phyloP scores from a whole-genome alignment of 2,113 vertebrate species.

The Eublepharis macularius region DNA sequence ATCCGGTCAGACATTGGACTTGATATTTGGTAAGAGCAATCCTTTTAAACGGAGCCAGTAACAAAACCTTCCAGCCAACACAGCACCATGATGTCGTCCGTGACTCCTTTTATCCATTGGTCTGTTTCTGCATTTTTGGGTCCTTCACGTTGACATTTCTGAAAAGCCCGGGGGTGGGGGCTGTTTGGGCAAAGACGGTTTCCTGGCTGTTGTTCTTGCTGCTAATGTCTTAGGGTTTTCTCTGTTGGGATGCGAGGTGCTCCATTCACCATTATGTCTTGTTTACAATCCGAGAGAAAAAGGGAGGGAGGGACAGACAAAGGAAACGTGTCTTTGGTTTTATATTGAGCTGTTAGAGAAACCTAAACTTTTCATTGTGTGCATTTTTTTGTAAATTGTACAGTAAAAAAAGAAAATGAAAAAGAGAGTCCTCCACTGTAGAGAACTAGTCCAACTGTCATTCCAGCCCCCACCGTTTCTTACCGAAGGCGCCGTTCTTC shows the following conservation, averaged over 20 bases:
- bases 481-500: slow-evolving; percentile 82
- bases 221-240: slow-evolving; percentile 42
- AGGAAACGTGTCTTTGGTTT: slow-evolving; percentile 72
- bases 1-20: slow-evolving; percentile 53
- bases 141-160: slow-evolving; percentile 45
- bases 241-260: slow-evolving; percentile 55
- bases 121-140: slow-evolving; percentile 24
- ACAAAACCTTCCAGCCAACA: not conserved
- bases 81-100: not conserved
- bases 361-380: slow-evolving; percentile 82
- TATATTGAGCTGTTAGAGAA: slow-evolving; percentile 75
- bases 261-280: slow-evolving; percentile 69
- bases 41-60: slow-evolving; percentile 19
- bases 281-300: slow-evolving; percentile 65
- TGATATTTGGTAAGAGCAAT: slow-evolving; percentile 50
- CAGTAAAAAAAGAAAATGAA: slow-evolving; percentile 55
- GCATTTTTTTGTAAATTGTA: slow-evolving; percentile 82
- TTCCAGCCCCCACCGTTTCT: slow-evolving; percentile 83
- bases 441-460: slow-evolving; percentile 75
- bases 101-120: slow-evolving; percentile 28
- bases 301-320: slow-evolving; percentile 14
- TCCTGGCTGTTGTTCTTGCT: slow-evolving; percentile 61
- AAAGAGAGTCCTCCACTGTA: slow-evolving; percentile 48
- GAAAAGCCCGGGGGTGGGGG: slow-evolving; percentile 44
- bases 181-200: slow-evolving; percentile 56